Evolutionary conservation across 2,888 invertebrate species (phyloP), one percentile per base, ranked within the genome.

Genomic region (Disparrhopalites patrizii): DNA sequence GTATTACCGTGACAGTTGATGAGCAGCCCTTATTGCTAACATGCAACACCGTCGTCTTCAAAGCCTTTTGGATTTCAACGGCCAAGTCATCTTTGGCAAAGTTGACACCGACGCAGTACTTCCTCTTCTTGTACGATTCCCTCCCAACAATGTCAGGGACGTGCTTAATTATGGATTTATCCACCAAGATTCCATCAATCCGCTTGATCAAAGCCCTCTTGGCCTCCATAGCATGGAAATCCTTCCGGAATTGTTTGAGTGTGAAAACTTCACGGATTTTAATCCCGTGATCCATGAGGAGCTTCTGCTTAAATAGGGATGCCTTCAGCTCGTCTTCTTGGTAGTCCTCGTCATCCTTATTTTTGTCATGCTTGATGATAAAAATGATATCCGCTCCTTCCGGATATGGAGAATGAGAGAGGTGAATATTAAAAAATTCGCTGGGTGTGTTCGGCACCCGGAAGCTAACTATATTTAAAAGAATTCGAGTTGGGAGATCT

Each of bases 251-350:
- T 58, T 72, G 71, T 23, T 70, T 68, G 18, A 75, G 25, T 1
- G 75, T 75, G 62, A 70, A 63, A 0, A 75, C 67, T 70, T 75
- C 71, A 25, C 73, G 63, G 25, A 75, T 55, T 57, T 68, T 70
- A 23, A 75, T 54, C 15, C 62, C 68, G 18, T 61, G 62, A 25
- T 69, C 63, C 15, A 47, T 33, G 20, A 51, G 2, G 4, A 75
- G 54, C 20, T 58, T 66, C 20, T 73, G 70, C 60, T 69, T 70
- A 5, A 73, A 67, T 20, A 70, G 58, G 15, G 66, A 68, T 13
- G 71, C 68, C 1, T 71, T 63, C 38, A 71, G 68, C 65, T 74
- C 72, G 1, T 71, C 69, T 28, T 73, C 73, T 28, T 55, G 15
- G 18, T 62, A 51, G 40, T 62, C 66, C 56, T 68, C 68, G 23